A percentile compares a stretch with the other conserved stretches of the same genome.
phyloP scores from a whole-genome alignment of 64 coral and sea anemone species.

The Stichodactyla mertensii region DNA sequence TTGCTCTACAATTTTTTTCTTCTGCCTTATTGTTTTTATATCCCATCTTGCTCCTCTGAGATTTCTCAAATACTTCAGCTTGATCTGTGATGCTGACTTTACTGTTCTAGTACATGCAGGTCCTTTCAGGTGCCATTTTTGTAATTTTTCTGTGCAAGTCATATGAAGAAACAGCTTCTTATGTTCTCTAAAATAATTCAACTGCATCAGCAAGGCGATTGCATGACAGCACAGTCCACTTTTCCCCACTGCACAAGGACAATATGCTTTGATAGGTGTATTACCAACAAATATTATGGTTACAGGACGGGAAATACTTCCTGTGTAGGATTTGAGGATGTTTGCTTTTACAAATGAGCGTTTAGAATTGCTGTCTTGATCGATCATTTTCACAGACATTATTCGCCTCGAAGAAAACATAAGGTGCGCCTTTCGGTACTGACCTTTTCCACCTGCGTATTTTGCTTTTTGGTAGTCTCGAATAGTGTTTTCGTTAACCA shows the following conservation, averaged over 20 bases:
- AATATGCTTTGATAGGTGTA: slow-evolving; percentile 19
- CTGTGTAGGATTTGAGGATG: slow-evolving; percentile 46
- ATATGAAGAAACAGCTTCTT: slow-evolving; percentile 7
- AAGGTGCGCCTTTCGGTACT: slow-evolving; percentile 36
- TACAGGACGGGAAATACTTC: slow-evolving; percentile 41
- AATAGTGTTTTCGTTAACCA: slow-evolving; percentile 36
- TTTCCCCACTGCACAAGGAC: slow-evolving; percentile 28
- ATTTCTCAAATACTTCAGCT: slow-evolving; percentile 44
- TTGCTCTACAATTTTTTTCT: too few species aligned
- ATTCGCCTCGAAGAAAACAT: slow-evolving; percentile 50
- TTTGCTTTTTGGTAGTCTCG: slow-evolving; percentile 44
- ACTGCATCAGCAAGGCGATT: slow-evolving; percentile 19
- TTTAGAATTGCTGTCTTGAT: background rate
- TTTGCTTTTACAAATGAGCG: slow-evolving; percentile 9
- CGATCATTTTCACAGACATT: slow-evolving; percentile 47
- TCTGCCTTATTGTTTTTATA: slow-evolving; percentile 10
- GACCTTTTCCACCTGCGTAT: slow-evolving; percentile 45
- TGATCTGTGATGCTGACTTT: slow-evolving; percentile 32
- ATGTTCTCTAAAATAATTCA: background rate
- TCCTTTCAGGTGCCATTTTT: slow-evolving; percentile 13
- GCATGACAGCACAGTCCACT: slow-evolving; percentile 51
- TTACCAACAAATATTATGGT: slow-evolving; percentile 39
- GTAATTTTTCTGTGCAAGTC: slow-evolving; percentile 17
- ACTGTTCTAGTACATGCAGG: background rate
- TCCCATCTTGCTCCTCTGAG: slow-evolving; percentile 31